These are phyloP conservation scores for Drosophila lowei DNA, from an alignment of 1,140 invertebrate genomes.

Conservation along the genomic window DNA sequence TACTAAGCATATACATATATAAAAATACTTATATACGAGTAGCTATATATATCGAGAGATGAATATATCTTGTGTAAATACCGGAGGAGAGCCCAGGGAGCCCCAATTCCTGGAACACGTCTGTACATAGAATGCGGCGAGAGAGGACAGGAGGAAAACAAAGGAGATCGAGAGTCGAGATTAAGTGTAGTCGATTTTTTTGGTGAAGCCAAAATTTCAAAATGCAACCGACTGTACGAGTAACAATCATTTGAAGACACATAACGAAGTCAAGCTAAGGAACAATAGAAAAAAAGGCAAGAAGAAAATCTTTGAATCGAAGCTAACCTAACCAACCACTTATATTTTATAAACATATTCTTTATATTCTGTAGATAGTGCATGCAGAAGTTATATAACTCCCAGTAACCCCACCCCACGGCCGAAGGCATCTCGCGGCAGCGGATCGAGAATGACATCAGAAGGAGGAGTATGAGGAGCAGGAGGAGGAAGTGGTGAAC, in stretches of 20 bases:
- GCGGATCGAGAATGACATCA: neutral
- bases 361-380: no score
- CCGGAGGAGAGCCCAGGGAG: neutral
- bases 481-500: conserved; percentile 10
- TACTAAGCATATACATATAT: conserved; percentile 20
- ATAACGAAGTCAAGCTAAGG: conserved; percentile 60
- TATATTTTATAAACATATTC: conserved; percentile 10
- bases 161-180: neutral
- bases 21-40: conserved; percentile 5
- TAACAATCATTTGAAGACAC: conserved; percentile 74
- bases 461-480: neutral
- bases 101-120: conserved; percentile 1
- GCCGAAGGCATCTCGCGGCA: no score
- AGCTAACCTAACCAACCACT: no score
- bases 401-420: no score
- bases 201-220: conserved; percentile 33
- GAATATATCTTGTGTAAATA: conserved; percentile 46
- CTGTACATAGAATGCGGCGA: conserved; percentile 48
- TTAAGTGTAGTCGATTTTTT: conserved; percentile 7
- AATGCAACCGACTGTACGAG: conserved; percentile 69
- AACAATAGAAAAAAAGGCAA: conserved; percentile 22
- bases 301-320: conserved; percentile 10
- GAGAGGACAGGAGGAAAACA: conserved; percentile 1
- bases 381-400: no score
- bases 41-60: conserved; percentile 7